phyloP scores from a whole-genome alignment of 2,888 invertebrate genomes.

The Globia sparganii region DNA sequence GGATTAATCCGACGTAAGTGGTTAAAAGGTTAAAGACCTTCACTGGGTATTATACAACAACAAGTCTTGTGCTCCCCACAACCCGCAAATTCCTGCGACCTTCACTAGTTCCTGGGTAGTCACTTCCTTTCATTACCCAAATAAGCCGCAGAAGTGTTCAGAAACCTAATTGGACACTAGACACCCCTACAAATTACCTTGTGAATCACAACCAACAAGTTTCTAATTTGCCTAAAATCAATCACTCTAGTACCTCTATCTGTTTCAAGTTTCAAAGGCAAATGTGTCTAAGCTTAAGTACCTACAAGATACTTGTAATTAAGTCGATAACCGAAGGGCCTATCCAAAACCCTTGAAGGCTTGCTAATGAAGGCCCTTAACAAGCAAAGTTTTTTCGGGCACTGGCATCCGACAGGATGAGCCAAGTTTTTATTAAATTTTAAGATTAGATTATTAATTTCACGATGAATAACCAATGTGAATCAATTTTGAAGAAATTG shows the following conservation, averaged over 20 bases:
- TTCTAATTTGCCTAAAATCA: slow-evolving; percentile 54
- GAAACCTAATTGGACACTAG: neutral
- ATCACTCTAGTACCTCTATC: slow-evolving; percentile 42
- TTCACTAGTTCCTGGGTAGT: neutral
- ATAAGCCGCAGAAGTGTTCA: neutral
- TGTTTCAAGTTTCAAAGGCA: slow-evolving; percentile 50
- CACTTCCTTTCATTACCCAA: neutral
- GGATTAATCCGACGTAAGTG: no score
- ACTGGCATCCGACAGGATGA: slow-evolving; percentile 65
- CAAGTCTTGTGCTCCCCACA: neutral
- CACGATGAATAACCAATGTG: slow-evolving; percentile 60
- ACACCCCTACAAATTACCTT: neutral
- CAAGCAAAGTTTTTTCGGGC: slow-evolving; percentile 75
- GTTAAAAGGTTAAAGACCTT: no score
- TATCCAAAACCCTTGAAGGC: slow-evolving; percentile 70
- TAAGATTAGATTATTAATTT: slow-evolving; percentile 66
- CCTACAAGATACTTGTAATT: slow-evolving; percentile 68
- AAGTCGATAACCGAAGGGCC: slow-evolving; percentile 72
- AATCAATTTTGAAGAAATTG: slow-evolving; percentile 45
- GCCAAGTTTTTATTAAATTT: slow-evolving; percentile 67
- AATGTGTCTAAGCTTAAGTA: slow-evolving; percentile 55
- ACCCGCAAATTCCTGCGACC: no score
- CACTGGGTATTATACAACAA: neutral
- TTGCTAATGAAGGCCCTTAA: slow-evolving; percentile 76
- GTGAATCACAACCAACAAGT: slow-evolving; percentile 23